Evolutionary conservation across 2,113 vertebrate genomes (phyloP), one percentile per base, ranked within the genome.

Genomic region (Eulemur macaco): DNA sequence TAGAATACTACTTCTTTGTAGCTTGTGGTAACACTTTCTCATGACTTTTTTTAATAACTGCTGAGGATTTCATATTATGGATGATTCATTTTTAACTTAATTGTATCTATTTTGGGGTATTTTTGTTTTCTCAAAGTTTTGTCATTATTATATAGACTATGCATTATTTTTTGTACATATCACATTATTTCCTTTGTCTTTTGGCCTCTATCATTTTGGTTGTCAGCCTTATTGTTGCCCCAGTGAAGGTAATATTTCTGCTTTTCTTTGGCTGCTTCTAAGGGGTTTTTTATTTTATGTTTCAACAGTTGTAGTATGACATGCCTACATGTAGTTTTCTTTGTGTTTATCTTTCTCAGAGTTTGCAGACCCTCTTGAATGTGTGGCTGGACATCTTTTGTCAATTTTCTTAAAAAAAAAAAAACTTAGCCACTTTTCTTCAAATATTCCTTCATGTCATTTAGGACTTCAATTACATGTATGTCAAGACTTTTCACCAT

Each of bases 261-360:
- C 78, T 89, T 83, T 83, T 66, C 20, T 81, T 66, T 94, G 42
- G n/a, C 47, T 93, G n/a, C 39, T 81, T 81, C 64, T 89, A 45
- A 93, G 50, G 52, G 1, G 23, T 27, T 78, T 56, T 80, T 89
- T 68, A 8, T 83, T 76, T 89, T 25, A 29, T 68, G 77, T 81
- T 80, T 27, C 37, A 80, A 14, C 45, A 34, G 12, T 58, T 71
- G 7, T 60, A 71, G 52, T 86, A 21, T 71, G 20, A 50, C 42
- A 34, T 39, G 18, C 39, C 88, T 80, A 29, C 42, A 71, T 63
- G 42, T 60, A 80, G 25, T 58, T 85, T 84, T 17, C 71, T 74
- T 77, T 77, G 45, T 20, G 29, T 77, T 73, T 78, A 52, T 39
- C 31, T 71, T 64, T 84, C 52, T 86, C 80, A 20, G 54, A 37